Conservation (phyloP, 2,888 invertebrate genomes). For the Poecilus cupreus region DNA sequence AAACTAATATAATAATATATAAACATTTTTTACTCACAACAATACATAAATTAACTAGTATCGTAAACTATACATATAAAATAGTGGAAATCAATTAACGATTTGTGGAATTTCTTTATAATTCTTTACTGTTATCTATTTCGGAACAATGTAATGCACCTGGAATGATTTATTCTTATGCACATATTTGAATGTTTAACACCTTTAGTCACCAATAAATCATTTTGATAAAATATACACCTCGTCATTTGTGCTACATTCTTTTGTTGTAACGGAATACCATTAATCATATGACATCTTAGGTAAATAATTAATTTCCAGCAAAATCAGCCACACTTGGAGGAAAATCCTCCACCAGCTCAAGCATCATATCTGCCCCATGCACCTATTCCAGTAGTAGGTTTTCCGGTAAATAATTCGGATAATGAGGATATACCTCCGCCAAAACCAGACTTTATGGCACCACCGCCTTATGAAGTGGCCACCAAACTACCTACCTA, state of each 20-base stretch:
- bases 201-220: neutral
- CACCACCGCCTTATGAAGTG: conserved; percentile 92
- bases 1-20: neutral
- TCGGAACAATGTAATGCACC: neutral
- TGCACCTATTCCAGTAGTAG: neutral
- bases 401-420: neutral
- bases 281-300: neutral
- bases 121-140: neutral
- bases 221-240: neutral
- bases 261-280: neutral
- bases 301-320: neutral
- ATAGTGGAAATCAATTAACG: conserved; percentile 19
- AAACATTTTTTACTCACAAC: neutral
- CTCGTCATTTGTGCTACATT: neutral
- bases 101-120: neutral
- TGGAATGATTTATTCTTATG: neutral
- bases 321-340: conserved; percentile 40
- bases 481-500: conserved; percentile 92
- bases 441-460: conserved; percentile 88
- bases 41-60: neutral
- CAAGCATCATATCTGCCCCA: conserved; percentile 23
- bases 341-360: conserved; percentile 52
- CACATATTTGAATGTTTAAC: neutral
- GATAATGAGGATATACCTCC: conserved; percentile 82
- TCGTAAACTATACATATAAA: neutral